These are phyloP conservation scores for Brachyistius frenatus DNA, from an alignment of 2,113 vertebrate species.

Conservation along the genomic window DNA sequence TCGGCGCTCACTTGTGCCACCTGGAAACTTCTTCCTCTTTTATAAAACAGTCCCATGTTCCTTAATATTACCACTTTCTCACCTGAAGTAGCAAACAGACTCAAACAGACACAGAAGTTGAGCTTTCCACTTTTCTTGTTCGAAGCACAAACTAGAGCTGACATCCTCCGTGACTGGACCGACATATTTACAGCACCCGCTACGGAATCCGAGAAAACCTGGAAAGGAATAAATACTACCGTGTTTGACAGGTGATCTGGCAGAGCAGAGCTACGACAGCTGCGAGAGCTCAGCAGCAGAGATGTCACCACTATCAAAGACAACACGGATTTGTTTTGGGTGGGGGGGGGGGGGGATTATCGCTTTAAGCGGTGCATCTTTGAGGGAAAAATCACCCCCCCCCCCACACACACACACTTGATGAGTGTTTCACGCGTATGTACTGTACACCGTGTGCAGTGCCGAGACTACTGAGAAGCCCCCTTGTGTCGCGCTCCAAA, in stretches of 20 bases:
- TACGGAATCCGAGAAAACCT: too few species aligned
- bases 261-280: not conserved
- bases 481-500: not conserved
- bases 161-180: too few species aligned
- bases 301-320: not conserved
- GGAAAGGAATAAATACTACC: too few species aligned
- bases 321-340: not conserved
- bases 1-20: too few species aligned
- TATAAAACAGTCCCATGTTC: too few species aligned
- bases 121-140: too few species aligned
- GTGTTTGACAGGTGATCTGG: not conserved
- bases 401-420: not conserved
- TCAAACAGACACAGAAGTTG: too few species aligned
- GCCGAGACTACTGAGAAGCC: not conserved
- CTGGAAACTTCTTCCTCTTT: too few species aligned
- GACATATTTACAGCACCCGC: too few species aligned
- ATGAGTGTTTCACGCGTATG: constrained; percentile 5
- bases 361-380: not conserved
- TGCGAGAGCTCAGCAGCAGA: not conserved
- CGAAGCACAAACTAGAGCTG: too few species aligned
- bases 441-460: not conserved
- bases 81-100: too few species aligned
- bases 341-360: not conserved
- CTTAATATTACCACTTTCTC: too few species aligned
- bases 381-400: not conserved